Evolutionary conservation across 2,888 invertebrate genomes (phyloP).

Genomic region (Xylota sylvarum): DNA sequence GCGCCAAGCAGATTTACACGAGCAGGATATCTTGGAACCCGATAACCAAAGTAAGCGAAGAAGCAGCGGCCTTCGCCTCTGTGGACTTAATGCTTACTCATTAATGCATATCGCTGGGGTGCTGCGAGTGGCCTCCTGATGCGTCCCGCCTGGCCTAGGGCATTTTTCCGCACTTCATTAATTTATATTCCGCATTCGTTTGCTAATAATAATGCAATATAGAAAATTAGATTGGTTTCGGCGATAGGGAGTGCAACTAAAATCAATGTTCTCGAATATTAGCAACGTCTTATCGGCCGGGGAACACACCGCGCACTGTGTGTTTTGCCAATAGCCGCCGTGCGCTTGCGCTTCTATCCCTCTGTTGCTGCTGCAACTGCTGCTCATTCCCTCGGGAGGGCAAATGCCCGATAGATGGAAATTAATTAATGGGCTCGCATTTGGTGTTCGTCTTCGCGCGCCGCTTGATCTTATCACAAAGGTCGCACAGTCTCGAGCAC

Average conservation of each 20-base stretch:
- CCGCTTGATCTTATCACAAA: slow-evolving; percentile 77
- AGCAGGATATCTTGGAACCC: slow-evolving; percentile 57
- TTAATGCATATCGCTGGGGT: slow-evolving; percentile 64
- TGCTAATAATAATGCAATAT: slow-evolving; percentile 76
- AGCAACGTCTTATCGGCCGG: slow-evolving; percentile 62
- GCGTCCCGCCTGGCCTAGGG: slow-evolving; percentile 49
- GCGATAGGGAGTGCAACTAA: slow-evolving; percentile 67
- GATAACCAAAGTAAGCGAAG: slow-evolving; percentile 40
- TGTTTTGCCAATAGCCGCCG: slow-evolving; percentile 31
- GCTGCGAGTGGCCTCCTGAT: background rate
- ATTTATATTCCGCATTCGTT: slow-evolving; percentile 77
- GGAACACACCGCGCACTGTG: slow-evolving; percentile 38
- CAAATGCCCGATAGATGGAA: slow-evolving; percentile 74
- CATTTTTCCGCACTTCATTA: slow-evolving; percentile 76
- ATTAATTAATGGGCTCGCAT: slow-evolving; percentile 76
- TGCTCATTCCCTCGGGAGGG: slow-evolving; percentile 49
- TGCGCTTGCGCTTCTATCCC: background rate
- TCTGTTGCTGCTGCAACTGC: slow-evolving; percentile 14
- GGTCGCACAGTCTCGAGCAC: slow-evolving; percentile 66
- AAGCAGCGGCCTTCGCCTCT: slow-evolving; percentile 11
- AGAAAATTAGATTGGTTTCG: slow-evolving; percentile 72
- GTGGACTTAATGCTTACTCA: slow-evolving; percentile 68
- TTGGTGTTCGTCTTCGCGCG: slow-evolving; percentile 64
- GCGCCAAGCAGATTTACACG: slow-evolving; percentile 57
- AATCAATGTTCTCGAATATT: slow-evolving; percentile 72